Base-by-base conservation (phyloP, 1,140 invertebrate species). In the Daktulosphaira vitifoliae region DNA sequence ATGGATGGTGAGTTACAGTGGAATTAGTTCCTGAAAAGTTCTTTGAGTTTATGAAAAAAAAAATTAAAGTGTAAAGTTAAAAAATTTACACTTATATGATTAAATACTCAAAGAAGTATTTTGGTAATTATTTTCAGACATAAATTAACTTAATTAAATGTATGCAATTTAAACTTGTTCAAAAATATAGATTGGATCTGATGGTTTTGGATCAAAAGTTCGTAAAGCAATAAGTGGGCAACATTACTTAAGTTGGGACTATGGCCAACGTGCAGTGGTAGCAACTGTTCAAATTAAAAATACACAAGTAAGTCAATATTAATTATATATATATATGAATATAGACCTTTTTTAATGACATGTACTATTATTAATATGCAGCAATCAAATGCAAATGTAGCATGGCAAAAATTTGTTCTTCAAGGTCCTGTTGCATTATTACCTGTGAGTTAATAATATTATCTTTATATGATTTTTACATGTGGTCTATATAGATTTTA, bases 321-420 rank as follows among this genome's bases (percentile, higher is more conserved):
- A n/a, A n/a, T n/a, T n/a, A n/a, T n/a, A n/a, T n/a, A n/a, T n/a
- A n/a, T n/a, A n/a, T n/a, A n/a, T n/a, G n/a, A 33, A 33, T 33
- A 33, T 33, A 11, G 29, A 33, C 29, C 5, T 33, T 33, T 33
- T n/a, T 26, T 18, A 18, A n/a, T n/a, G n/a, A n/a, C n/a, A n/a
- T n/a, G n/a, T n/a, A n/a, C n/a, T n/a, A n/a, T n/a, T n/a, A n/a
- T n/a, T n/a, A n/a, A n/a, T n/a, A n/a, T n/a, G n/a, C n/a, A n/a
- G n/a, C n/a, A n/a, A n/a, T n/a, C n/a, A n/a, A 46, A 62, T 15
- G 42, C 39, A 75, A 80, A 80, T 38, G 87, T 90, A 33, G 96
- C 94, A 0, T 99, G 94, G 93, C 96, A 99, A 75, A 81, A 92
- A 67, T 98, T 98, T 77, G 75, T 96, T 64, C 88, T 92, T 2